Percentiles rank a stretch among this genome's conserved stretches.
Conservation (phyloP, 2,113 vertebrate species). For the Charadrius vociferus region DNA sequence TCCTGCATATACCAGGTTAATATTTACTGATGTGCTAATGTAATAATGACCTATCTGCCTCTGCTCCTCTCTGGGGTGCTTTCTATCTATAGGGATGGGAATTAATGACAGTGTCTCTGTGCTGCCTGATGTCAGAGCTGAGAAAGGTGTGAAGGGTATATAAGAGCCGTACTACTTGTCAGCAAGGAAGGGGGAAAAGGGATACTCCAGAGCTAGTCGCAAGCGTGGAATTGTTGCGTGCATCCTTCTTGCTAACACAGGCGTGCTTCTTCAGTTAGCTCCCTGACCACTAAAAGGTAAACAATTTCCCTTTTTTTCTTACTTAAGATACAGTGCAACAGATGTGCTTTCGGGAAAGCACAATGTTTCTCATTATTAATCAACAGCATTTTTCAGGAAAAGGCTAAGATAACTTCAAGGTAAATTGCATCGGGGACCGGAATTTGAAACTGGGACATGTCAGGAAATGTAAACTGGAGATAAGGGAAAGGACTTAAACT, state of each 20-base stretch:
- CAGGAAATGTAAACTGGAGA: not conserved
- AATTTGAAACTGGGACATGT: not conserved
- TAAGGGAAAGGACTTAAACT: not conserved
- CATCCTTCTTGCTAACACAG: constrained; percentile 10
- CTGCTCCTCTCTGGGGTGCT: constrained; percentile 29
- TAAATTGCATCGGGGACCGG: not conserved
- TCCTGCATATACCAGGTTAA: not conserved
- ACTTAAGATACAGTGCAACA: not conserved
- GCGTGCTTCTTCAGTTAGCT: not conserved
- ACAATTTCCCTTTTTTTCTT: not conserved
- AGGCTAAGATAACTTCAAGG: not conserved
- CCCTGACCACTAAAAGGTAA: constrained; percentile 65
- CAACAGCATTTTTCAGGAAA: not conserved
- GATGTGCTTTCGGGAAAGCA: not conserved
- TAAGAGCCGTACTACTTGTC: constrained; percentile 51
- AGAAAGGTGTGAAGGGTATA: constrained; percentile 62
- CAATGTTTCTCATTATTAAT: not conserved
- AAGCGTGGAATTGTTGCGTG: constrained; percentile 11
- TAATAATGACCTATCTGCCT: constrained; percentile 16
- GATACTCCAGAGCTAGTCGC: constrained; percentile 13
- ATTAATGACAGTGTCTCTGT: constrained; percentile 39
- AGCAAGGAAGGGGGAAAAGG: not conserved
- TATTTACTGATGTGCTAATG: constrained; percentile 22
- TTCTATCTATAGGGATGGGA: constrained; percentile 23
- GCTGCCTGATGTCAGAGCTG: constrained; percentile 73